phyloP scores from a whole-genome alignment of 1,140 invertebrate genomes.

The Ridgeia piscesae region DNA sequence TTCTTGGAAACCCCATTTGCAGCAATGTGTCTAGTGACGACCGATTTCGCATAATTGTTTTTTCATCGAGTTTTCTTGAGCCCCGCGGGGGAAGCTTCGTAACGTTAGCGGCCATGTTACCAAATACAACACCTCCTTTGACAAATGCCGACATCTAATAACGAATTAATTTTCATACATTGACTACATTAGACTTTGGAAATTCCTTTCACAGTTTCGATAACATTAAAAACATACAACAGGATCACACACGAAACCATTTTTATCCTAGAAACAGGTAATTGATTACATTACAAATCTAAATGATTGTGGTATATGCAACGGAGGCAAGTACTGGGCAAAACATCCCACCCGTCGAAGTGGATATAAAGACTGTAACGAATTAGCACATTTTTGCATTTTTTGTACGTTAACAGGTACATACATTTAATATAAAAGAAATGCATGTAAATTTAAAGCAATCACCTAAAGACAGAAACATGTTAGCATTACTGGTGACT shows the following conservation, averaged over 20 bases:
- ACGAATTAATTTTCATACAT: not conserved
- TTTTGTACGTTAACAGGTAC: not conserved
- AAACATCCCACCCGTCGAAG: not conserved
- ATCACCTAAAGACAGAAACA: not conserved
- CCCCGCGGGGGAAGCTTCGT: not conserved
- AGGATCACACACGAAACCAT: not conserved
- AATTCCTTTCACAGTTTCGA: not conserved
- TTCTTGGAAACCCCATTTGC: conserved; percentile 84
- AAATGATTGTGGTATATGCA: not conserved
- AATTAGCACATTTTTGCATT: not conserved
- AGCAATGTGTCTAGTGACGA: conserved; percentile 77
- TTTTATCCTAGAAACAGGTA: not conserved
- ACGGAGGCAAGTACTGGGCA: not conserved
- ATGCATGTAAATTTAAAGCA: not conserved
- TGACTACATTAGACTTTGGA: not conserved
- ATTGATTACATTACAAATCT: not conserved
- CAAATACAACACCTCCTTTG: not conserved
- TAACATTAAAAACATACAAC: not conserved
- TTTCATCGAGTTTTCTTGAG: conserved; percentile 22
- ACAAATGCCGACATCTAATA: not conserved
- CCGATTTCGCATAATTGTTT: conserved; percentile 30
- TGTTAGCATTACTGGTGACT: not conserved
- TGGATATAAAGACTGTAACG: not conserved
- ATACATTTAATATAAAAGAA: not conserved
- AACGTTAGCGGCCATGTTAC: not conserved